Base-by-base conservation (phyloP, 2,888 invertebrate genomes). In the Crocallis elinguaria region DNA sequence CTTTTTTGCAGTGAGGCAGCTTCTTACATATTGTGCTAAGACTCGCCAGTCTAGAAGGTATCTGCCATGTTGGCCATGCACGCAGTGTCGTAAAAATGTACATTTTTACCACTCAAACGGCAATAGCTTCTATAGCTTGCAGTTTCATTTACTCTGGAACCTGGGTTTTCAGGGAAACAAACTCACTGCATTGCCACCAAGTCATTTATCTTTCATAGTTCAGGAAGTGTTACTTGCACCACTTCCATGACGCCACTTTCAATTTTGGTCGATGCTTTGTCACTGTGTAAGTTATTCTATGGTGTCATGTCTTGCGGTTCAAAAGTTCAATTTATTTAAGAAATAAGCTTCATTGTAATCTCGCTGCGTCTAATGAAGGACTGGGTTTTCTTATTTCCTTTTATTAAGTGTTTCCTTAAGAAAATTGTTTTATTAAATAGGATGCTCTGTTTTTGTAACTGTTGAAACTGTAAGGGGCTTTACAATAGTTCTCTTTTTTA, bases 341-440 rank as follows among this genome's bases (percentile, higher is more conserved):
- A 41, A 39, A 45, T 35, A 35, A 38, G 39, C 29, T 51, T 51
- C 36, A 35, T 45, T 39, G 45, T 39, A 39, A 51, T 51, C 30
- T 29, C 21, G 23, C 29, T 21, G 39, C 41, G 16, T 35, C 35
- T 41, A 45, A 51, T 45, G 45, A 51, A 30, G 23, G 29, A 37
- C 17, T 13, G 12, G 25, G 30, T 51, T 35, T 39, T 29, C 39
- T 32, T 51, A 45, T 33, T 39, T 32, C 14, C 36, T 25, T 35
- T 21, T 30, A 37, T 23, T 8, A 38, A 38, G 38, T 32, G 21
- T 25, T 12, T 38, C 38, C 38, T 16, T 41, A 11, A 12, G 9
- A 17, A 48, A 39, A 23, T 32, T 27, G 27, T 23, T 45, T 6
- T 13, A 37, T 6, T 1, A 12, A 23, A 27, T 33, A 16, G 2